Percentiles rank a stretch among this genome's conserved stretches.
These are phyloP conservation scores for Agriopis leucophaearia DNA, from an alignment of 2,888 invertebrate species.

Conservation along the genomic window DNA sequence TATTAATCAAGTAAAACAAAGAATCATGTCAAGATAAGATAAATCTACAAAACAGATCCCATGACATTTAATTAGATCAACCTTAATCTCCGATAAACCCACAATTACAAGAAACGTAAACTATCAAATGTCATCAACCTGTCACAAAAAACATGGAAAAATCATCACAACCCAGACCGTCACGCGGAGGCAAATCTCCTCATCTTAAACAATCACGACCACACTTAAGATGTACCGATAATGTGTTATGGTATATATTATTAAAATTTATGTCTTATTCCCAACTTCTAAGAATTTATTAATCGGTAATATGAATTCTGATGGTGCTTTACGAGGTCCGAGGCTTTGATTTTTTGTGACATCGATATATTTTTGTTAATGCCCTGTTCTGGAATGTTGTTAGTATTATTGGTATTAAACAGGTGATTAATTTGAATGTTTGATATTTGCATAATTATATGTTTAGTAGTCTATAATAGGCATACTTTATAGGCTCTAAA, in stretches of 20 bases:
- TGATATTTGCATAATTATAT: constrained; percentile 13
- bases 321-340: constrained; percentile 66
- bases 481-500: neutral
- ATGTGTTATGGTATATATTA: constrained; percentile 75
- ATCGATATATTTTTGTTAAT: constrained; percentile 6
- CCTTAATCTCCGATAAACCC: constrained; percentile 42
- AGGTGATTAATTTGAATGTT: constrained; percentile 34
- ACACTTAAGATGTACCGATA: constrained; percentile 74
- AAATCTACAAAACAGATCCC: neutral
- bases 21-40: too few species aligned
- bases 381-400: neutral
- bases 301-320: constrained; percentile 85
- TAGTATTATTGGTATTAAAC: constrained; percentile 27
- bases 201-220: constrained; percentile 57
- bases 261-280: constrained; percentile 85
- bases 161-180: constrained; percentile 40
- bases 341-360: constrained; percentile 50
- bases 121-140: constrained; percentile 44
- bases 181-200: constrained; percentile 51
- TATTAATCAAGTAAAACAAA: too few species aligned
- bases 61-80: constrained; percentile 7
- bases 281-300: constrained; percentile 81
- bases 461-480: neutral
- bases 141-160: constrained; percentile 41
- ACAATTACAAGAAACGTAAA: constrained; percentile 31